Conservation (phyloP, 1,140 invertebrate genomes). For the Eupristina koningsbergeri region DNA sequence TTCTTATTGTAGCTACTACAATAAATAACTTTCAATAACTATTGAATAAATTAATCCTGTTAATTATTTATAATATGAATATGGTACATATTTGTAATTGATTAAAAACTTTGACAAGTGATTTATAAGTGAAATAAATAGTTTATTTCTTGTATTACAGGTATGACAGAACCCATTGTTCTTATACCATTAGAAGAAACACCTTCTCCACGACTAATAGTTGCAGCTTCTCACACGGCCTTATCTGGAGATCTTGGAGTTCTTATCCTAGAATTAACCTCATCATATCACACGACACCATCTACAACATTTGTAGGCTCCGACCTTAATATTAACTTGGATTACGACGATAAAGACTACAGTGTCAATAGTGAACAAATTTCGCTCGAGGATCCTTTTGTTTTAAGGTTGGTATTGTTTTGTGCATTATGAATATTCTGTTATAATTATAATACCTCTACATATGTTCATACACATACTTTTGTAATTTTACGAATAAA, state of each 20-base stretch:
- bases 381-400: conserved; percentile 53
- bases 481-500: no score
- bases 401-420: conserved; percentile 55
- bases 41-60: no score
- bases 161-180: conserved; percentile 57
- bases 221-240: conserved; percentile 76
- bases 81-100: no score
- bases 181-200: conserved; percentile 57
- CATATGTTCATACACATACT: no score
- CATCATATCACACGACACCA: conserved; percentile 45
- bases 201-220: conserved; percentile 60
- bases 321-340: conserved; percentile 46
- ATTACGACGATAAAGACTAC: conserved; percentile 47
- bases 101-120: no score
- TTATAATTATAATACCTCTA: no score
- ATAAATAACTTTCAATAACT: no score
- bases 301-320: conserved; percentile 42
- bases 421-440: background rate
- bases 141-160: conserved; percentile 52
- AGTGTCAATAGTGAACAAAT: conserved; percentile 40
- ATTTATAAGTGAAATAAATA: background rate
- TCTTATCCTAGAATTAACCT: conserved; percentile 67
- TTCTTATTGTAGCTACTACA: no score
- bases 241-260: conserved; percentile 79
- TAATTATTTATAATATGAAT: no score